phyloP scores from a whole-genome alignment of 2,888 invertebrate species.

The Coronaproctus castanopsis region DNA sequence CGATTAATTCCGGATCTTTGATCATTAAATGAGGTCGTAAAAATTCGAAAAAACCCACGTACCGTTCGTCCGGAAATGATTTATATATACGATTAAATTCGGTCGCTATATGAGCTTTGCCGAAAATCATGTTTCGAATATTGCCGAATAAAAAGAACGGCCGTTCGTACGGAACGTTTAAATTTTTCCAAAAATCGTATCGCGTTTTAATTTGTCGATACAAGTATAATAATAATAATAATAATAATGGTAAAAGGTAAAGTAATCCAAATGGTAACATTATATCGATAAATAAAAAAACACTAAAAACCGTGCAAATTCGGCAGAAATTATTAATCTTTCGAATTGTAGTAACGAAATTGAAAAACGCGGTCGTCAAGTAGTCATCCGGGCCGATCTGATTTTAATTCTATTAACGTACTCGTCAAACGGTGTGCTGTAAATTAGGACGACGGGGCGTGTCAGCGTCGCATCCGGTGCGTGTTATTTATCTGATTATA shows the following conservation, averaged over 20 bases:
- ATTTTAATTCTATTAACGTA: no score
- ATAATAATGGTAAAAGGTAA: not conserved
- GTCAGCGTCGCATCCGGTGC: no score
- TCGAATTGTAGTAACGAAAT: no score
- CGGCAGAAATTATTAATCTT: no score
- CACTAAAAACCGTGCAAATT: no score
- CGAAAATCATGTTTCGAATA: slow-evolving; percentile 23
- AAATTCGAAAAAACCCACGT: slow-evolving; percentile 30
- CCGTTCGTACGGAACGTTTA: slow-evolving; percentile 24
- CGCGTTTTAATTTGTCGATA: not conserved
- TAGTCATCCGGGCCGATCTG: no score
- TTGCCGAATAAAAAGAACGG: slow-evolving; percentile 27
- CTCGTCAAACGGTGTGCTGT: no score
- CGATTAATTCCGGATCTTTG: slow-evolving; percentile 29
- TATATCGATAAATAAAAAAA: no score
- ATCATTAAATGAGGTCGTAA: slow-evolving; percentile 29
- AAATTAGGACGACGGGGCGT: no score
- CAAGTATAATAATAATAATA: not conserved
- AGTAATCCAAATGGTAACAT: no score
- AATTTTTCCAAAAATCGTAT: slow-evolving; percentile 26
- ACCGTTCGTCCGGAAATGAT: slow-evolving; percentile 20
- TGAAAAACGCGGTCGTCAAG: no score
- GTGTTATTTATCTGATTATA: no score
- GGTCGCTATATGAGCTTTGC: slow-evolving; percentile 19
- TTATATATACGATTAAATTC: slow-evolving; percentile 8